Evolutionary conservation across 1,140 invertebrate species (phyloP), one percentile per base, ranked within the genome.

Genomic region (Polyergus mexicanus): DNA sequence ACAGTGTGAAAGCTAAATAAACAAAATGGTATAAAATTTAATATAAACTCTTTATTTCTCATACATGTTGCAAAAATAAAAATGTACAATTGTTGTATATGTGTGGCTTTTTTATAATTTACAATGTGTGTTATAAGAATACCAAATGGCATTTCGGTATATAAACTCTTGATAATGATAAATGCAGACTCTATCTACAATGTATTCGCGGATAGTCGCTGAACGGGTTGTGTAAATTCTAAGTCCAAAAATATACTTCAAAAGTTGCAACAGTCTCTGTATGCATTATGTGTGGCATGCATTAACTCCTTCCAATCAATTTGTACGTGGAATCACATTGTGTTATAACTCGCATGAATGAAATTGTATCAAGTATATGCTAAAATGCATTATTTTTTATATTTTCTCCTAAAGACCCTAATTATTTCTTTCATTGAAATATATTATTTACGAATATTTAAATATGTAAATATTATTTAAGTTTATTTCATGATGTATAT

Each of bases 51-150:
- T 85, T 77, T 90, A 81, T 88, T 85, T 88, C 62, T 86, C 80
- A 88, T 66, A 69, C 38, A 65, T 85, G 44, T 58, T 88, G 88
- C 68, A 91, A 91, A 92, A 92, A 92, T 93, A 92, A 74, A 90
- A 51, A 51, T 74, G 81, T 88, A 92, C 81, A 89, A 86, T 86
- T 86, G 44, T 89, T 66, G 58, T n/a, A 38, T 38, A 68, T 62
- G 32, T 38, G 56, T 51, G 35, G 19, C 3, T 54, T 66, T 13
- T 10, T 3, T 68, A 47, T 19, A 80, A 54, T 51, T 68, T 68
- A 68, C 32, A 80, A 75, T 3, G 2, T 10, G 13, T 68, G 1
- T 11, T 77, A 28, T n/a, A 76, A 41, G 28, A 10, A 11, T 19
- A 32, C 41, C 13, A 44, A 72, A 41, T 7, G 38, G n/a, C 47